A percentile compares a stretch with the other conserved stretches of the same genome.
phyloP scores from a whole-genome alignment of 2,113 vertebrate genomes.

The Papio anubis region DNA sequence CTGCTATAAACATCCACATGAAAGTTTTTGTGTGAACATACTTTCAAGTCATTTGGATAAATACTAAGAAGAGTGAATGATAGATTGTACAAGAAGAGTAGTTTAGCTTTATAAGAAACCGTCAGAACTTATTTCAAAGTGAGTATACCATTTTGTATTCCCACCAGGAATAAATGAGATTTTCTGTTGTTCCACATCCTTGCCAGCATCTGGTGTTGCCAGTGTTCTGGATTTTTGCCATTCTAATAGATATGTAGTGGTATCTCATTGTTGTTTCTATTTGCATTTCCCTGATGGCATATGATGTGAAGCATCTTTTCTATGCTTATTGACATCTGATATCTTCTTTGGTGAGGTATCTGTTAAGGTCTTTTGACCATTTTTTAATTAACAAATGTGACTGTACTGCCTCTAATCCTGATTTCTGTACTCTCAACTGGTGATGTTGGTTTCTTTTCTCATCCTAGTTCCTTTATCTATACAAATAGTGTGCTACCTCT shows the following conservation, averaged over 20 bases:
- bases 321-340: neutral
- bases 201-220: neutral
- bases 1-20: neutral
- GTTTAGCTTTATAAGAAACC: neutral
- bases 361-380: neutral
- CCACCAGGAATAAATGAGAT: neutral
- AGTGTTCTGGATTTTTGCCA: neutral
- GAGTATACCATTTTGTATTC: neutral
- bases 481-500: neutral
- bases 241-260: neutral
- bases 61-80: neutral
- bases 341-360: neutral
- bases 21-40: neutral
- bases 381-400: neutral
- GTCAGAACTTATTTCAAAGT: neutral
- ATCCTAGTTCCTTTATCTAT: neutral
- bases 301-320: neutral
- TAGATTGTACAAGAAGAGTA: no score
- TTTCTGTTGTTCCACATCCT: neutral
- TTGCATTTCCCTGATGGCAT: neutral
- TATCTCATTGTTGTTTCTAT: neutral
- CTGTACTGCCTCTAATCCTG: neutral
- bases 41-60: neutral
- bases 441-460: neutral
- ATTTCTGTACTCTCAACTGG: neutral